Percentiles rank a stretch among this genome's conserved stretches.
phyloP scores from a whole-genome alignment of 1,140 invertebrate species.

The Drosophila kanapiae region DNA sequence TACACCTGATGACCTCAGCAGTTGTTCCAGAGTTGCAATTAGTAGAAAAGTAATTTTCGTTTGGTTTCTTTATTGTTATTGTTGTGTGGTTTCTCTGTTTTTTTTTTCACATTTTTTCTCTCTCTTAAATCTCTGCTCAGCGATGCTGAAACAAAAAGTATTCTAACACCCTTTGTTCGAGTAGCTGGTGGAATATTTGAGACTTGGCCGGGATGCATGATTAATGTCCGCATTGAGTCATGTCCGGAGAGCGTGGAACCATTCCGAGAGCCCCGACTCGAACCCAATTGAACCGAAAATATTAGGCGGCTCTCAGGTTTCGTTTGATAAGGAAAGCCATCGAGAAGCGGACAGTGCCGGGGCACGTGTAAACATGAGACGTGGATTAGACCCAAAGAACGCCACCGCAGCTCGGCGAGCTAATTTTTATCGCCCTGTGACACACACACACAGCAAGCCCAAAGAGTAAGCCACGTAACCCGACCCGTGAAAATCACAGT shows the following conservation, averaged over 20 bases:
- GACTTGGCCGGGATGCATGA: slow-evolving; percentile 43
- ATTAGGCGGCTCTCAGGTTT: slow-evolving; percentile 40
- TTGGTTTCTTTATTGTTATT: slow-evolving; percentile 48
- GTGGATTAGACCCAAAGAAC: slow-evolving; percentile 38
- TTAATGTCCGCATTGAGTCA: slow-evolving; percentile 61
- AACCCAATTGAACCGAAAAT: slow-evolving; percentile 46
- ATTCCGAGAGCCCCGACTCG: slow-evolving; percentile 22
- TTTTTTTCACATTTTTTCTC: neutral
- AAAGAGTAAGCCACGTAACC: slow-evolving; percentile 40
- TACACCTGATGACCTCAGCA: slow-evolving; percentile 48
- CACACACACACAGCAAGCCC: slow-evolving; percentile 7
- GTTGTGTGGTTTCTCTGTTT: slow-evolving; percentile 10
- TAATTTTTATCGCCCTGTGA: slow-evolving; percentile 46
- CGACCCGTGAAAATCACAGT: slow-evolving; percentile 22
- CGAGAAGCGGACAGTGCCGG: slow-evolving; percentile 37
- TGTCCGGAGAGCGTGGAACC: slow-evolving; percentile 58
- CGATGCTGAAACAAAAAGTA: slow-evolving; percentile 58
- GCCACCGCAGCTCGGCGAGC: slow-evolving; percentile 14
- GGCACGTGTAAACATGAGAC: slow-evolving; percentile 58
- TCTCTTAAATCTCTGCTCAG: slow-evolving; percentile 49
- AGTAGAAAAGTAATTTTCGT: slow-evolving; percentile 57
- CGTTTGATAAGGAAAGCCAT: slow-evolving; percentile 40
- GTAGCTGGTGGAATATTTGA: slow-evolving; percentile 24
- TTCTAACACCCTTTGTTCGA: slow-evolving; percentile 56
- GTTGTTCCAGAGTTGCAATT: slow-evolving; percentile 56